Base-by-base conservation (phyloP, 1,140 invertebrate genomes). In the Monomorium pharaonis region DNA sequence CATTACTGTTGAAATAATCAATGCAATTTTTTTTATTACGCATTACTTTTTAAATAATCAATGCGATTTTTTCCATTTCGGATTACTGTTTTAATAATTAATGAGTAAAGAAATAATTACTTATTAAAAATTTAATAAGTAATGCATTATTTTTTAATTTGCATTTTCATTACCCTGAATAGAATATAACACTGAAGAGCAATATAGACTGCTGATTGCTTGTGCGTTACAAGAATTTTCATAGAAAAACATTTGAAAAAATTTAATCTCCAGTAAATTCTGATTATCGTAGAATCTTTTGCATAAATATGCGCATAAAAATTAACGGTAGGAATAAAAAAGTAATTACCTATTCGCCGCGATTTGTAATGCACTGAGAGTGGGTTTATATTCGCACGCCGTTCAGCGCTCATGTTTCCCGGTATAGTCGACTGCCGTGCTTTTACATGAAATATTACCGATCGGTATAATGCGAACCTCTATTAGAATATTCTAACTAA, bases 371-470 rank as follows among this genome's bases (percentile, higher is more conserved):
- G 51, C 78, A 72, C 78, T 58, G 51, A 58, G 37, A 47, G 51
- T 30, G 51, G 12, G 14, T 65, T 58, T 81, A 69, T 37, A 51
- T 42, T 72, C 51, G 37, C 78, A 30, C 37, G 18, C 24, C 27
- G 37, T 44, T 1, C 24, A 44, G 10, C 37, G 65, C 9, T 58
- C 21, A 72, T 51, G 4, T 24, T 37, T 14, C 2, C 37, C 24
- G 10, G 37, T 74, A 44, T 44, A 72, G 49, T 56, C 51, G 37
- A 33, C 42, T 69, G 27, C 14, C n/a, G 67, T 65, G 78, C 37
- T 83, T 83, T 74, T 58, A 58, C 67, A 83, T 83, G 47, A 83
- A 83, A 83, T 83, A 83, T 83, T 83, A 83, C 51, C 14, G 78
- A 83, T 83, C 51, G 37, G 37, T 58, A 83, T 74, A 47, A 83